These are phyloP conservation scores for Pseudobourletiella spinata DNA, from an alignment of 1,140 invertebrate species.

Conservation along the genomic window DNA sequence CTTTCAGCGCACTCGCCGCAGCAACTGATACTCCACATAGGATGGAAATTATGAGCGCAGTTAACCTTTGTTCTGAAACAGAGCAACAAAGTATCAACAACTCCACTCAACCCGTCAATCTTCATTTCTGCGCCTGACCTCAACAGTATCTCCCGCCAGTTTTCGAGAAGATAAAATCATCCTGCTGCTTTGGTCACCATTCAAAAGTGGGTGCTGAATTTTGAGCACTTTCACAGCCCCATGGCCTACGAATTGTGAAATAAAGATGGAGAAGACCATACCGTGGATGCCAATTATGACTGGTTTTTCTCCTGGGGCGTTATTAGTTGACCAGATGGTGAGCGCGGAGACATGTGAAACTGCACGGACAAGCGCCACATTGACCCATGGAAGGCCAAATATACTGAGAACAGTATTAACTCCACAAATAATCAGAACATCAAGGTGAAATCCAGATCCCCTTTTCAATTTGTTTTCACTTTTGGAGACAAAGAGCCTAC, in stretches of 20 bases:
- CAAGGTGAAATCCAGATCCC: conserved; percentile 91
- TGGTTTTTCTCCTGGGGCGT: conserved; percentile 91
- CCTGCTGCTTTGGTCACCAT: no score
- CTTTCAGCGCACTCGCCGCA: conserved; percentile 64
- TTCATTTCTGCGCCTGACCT: not conserved
- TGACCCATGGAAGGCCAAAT: conserved; percentile 88
- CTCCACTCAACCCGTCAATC: not conserved
- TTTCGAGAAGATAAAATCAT: no score
- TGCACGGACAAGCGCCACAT: conserved; percentile 87
- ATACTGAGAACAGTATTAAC: conserved; percentile 67
- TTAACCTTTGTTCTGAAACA: conserved; percentile 64
- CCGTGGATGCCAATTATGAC: conserved; percentile 80
- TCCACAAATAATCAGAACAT: conserved; percentile 79
- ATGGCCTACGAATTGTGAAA: not conserved
- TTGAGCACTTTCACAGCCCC: not conserved
- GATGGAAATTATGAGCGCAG: conserved; percentile 61
- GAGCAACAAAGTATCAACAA: conserved; percentile 9
- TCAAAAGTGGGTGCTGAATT: no score
- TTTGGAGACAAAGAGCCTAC: conserved; percentile 81
- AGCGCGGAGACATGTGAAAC: conserved; percentile 86
- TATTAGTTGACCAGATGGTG: conserved; percentile 86
- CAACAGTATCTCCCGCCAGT: no score
- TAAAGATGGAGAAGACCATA: conserved; percentile 35
- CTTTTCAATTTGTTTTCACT: conserved; percentile 84
- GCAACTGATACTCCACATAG: conserved; percentile 69